A percentile compares a stretch with the other conserved stretches of the same genome.
Conservation (phyloP, 2,797 vertebrate genomes). For the Scolopax bukidnonensis region DNA sequence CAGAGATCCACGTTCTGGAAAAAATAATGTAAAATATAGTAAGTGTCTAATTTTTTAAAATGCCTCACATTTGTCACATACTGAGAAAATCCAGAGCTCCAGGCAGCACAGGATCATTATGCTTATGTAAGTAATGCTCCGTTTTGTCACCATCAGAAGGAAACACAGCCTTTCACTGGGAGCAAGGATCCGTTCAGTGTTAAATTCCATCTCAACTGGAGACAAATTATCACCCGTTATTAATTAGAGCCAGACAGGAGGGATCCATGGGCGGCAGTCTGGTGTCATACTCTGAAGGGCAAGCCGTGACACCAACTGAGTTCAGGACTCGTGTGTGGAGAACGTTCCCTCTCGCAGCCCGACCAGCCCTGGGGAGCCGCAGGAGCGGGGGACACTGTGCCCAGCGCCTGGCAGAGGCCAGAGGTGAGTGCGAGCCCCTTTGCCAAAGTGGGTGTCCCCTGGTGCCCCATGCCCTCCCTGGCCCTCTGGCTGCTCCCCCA, state of each 20-base stretch:
- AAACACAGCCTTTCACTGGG: neutral
- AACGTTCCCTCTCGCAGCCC: neutral
- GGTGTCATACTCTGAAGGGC: neutral
- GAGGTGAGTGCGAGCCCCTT: neutral
- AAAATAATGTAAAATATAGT: conserved; percentile 52
- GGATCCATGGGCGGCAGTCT: neutral
- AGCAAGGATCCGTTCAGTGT: neutral
- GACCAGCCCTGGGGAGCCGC: neutral
- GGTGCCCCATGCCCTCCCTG: fast-evolving
- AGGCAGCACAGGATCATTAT: neutral
- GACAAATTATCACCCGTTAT: neutral
- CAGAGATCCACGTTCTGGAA: neutral
- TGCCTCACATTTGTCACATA: conserved; percentile 4
- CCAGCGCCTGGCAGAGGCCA: neutral
- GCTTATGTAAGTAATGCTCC: neutral
- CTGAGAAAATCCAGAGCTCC: conserved; percentile 30
- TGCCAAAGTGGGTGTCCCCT: too few relatives aligned
- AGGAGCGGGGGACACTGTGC: fast-evolving
- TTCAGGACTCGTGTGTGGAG: fast-evolving
- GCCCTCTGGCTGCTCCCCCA: neutral
- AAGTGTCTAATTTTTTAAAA: conserved; percentile 16
- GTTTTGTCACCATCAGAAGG: neutral
- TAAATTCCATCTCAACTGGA: neutral
- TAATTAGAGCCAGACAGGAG: conserved; percentile 19
- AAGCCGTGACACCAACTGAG: neutral